These are phyloP conservation scores for Nebria brevicollis DNA, from an alignment of 2,888 invertebrate genomes.

Conservation along the genomic window DNA sequence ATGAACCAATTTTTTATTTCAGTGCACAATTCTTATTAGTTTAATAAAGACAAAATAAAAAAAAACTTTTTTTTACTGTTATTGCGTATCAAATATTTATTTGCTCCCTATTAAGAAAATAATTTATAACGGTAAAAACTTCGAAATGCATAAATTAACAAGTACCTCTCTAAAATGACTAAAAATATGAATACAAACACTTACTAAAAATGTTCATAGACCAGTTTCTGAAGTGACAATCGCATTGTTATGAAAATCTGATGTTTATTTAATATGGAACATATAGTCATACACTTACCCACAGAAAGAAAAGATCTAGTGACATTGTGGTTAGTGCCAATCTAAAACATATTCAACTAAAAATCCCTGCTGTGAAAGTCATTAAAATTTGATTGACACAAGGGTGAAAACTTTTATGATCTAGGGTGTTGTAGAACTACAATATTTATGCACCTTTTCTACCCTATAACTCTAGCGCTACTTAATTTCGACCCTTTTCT, in stretches of 20 bases:
- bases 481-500: not conserved
- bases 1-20: too few relatives aligned
- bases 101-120: too few relatives aligned
- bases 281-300: conserved; percentile 8
- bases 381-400: conserved; percentile 44
- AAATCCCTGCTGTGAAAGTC: conserved; percentile 33
- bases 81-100: not conserved
- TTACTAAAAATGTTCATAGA: not conserved
- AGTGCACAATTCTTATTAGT: too few relatives aligned
- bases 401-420: conserved; percentile 25
- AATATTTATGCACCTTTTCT: conserved; percentile 15
- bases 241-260: conserved; percentile 39
- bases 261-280: conserved; percentile 37
- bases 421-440: conserved; percentile 4
- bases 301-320: conserved; percentile 26
- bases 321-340: conserved; percentile 39
- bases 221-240: not conserved
- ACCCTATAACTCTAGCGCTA: not conserved
- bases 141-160: too few relatives aligned
- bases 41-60: not conserved
- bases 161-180: not conserved
- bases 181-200: not conserved
- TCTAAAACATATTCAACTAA: conserved; percentile 38
- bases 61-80: not conserved
- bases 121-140: not conserved